phyloP scores from a whole-genome alignment of 2,797 vertebrate genomes.

The Chloroceryle inda region DNA sequence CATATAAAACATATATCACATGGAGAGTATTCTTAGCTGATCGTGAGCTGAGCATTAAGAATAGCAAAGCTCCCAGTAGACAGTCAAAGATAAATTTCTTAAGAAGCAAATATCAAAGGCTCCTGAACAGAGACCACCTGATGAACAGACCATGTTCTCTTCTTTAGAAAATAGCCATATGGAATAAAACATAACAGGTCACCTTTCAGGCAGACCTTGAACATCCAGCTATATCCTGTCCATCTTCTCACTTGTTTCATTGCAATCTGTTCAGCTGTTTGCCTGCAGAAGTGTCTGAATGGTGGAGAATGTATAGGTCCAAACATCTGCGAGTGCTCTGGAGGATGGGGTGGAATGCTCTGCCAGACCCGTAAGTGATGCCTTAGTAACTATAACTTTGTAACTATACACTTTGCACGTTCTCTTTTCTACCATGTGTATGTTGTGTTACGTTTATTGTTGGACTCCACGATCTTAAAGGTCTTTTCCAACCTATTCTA shows the following conservation, averaged over 20 bases:
- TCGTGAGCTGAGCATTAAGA: not conserved
- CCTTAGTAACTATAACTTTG: not conserved
- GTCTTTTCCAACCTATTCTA: not conserved
- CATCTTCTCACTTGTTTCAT: not conserved
- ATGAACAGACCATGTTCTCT: not conserved
- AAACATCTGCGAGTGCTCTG: slow-evolving; percentile 76
- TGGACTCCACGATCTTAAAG: not conserved
- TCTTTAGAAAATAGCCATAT: slow-evolving; percentile 12
- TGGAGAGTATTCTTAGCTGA: not conserved
- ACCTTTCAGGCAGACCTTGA: slow-evolving; percentile 7
- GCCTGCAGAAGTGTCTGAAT: slow-evolving; percentile 45
- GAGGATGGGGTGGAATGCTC: slow-evolving; percentile 77
- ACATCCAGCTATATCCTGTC: not conserved
- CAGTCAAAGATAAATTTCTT: not conserved
- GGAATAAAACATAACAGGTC: not conserved
- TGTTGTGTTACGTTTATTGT: not conserved
- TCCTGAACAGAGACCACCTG: not conserved
- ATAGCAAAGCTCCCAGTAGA: not conserved
- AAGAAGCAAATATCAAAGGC: slow-evolving; percentile 2
- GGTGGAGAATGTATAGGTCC: slow-evolving; percentile 80
- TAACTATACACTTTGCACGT: fast-evolving
- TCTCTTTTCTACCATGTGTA: fast-evolving
- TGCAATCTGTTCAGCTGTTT: slow-evolving; percentile 33
- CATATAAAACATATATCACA: not conserved
- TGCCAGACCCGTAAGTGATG: slow-evolving; percentile 82